These are phyloP conservation scores for Elysia crispata DNA, from an alignment of 2,888 invertebrate species.

Conservation along the genomic window DNA sequence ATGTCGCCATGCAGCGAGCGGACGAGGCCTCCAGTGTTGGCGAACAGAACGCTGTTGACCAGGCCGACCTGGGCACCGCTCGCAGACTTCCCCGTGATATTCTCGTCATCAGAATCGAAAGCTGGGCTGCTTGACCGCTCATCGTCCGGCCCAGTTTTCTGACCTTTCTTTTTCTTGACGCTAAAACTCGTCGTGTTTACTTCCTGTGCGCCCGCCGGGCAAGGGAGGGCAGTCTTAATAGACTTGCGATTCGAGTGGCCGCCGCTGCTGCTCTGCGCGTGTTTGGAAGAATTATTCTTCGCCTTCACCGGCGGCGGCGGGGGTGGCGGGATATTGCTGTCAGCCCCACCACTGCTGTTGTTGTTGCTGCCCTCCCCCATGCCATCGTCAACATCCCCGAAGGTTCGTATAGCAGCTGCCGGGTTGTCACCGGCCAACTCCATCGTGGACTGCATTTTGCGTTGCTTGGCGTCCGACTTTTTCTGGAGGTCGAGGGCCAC, in stretches of 20 bases:
- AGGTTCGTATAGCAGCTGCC: constrained; percentile 25
- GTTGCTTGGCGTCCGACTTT: constrained; percentile 96
- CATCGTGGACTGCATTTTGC: constrained; percentile 81
- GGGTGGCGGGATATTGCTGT: constrained; percentile 17
- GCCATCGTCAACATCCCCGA: neutral
- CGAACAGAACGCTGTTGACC: constrained; percentile 49
- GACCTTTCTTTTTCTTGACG: constrained; percentile 84
- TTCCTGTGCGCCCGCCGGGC: constrained; percentile 24
- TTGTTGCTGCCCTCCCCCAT: constrained; percentile 38
- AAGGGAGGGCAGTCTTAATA: constrained; percentile 14
- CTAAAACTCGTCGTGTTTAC: constrained; percentile 54
- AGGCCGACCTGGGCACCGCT: constrained; percentile 32
- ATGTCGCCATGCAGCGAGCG: constrained; percentile 47
- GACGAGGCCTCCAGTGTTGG: constrained; percentile 47
- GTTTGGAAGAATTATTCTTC: constrained; percentile 20
- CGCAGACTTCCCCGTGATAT: neutral
- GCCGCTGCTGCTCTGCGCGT: neutral
- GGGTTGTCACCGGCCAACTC: constrained; percentile 81
- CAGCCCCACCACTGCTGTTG: constrained; percentile 42
- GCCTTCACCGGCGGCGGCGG: neutral
- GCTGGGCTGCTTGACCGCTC: constrained; percentile 79
- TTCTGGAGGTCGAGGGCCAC: constrained; percentile 98
- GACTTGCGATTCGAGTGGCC: constrained; percentile 14
- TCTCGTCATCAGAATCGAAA: constrained; percentile 43
- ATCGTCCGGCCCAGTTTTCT: constrained; percentile 94